Evolutionary conservation across 2,888 invertebrate genomes (phyloP), one percentile per base, ranked within the genome.

Genomic region (Ditula angustiorana): DNA sequence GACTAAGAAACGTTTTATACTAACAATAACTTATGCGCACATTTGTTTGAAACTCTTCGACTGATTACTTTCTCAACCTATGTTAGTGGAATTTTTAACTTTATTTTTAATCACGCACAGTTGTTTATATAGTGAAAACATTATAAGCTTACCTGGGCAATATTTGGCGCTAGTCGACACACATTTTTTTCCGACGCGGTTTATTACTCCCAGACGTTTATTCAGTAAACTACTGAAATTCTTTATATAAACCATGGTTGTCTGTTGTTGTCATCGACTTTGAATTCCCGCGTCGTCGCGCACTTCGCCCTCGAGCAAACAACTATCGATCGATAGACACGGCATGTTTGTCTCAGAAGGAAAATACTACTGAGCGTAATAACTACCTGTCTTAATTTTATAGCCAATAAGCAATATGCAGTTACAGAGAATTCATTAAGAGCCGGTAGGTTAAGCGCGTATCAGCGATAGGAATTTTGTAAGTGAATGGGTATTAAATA

Each of bases 341-440:
- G 83, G 75, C 86, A 86, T 86, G 71, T 77, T 82, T 77, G 75
- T 74, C 53, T 69, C 70, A 77, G 74, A 70, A 73, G 72, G 65
- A 68, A 76, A 74, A 77, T 72, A 72, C 75, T 73, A 88, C 85
- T 87, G 82, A 74, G 74, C 72, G 73, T 73, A 74, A 71, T 61
- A 67, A 61, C 64, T 53, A 58, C 69, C 59, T 66, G 67, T 73
- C 61, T 74, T 71, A 75, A 74, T 76, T 79, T 78, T 78, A 76
- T 77, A 62, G 66, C 33, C 62, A 63, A 66, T 70, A 67, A 72
- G 67, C 70, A 71, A 71, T 71, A 71, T 67, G 66, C 66, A 74
- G 74, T 79, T 74, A 72, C 76, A 71, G 68, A 71, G 23, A 46
- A 46, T 46, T 21, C 46, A 46, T 46, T 46, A 46, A 46, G 16